A percentile compares a stretch with the other conserved stretches of the same genome.
These are phyloP conservation scores for Anomalospiza imberbis DNA, from an alignment of 2,797 vertebrate genomes.

Conservation along the genomic window DNA sequence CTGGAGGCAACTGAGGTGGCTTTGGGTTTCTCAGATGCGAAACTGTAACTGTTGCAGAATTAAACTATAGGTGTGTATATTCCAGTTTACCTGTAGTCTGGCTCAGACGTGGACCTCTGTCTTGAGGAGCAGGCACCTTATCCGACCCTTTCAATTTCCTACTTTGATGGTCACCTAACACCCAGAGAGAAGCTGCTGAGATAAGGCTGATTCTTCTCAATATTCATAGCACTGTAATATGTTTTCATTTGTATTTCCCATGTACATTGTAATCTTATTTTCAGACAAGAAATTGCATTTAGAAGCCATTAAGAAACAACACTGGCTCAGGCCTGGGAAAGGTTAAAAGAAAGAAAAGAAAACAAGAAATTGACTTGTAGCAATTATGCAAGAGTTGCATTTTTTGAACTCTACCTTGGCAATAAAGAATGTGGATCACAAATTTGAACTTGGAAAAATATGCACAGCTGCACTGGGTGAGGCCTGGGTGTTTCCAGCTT, in stretches of 20 bases:
- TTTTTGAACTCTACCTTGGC: neutral
- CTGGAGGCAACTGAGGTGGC: neutral
- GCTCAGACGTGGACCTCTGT: neutral
- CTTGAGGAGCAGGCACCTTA: neutral
- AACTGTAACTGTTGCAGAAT: neutral
- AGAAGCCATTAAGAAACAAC: neutral
- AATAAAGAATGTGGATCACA: neutral
- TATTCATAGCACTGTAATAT: neutral
- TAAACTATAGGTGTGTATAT: neutral
- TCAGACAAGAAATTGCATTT: slow-evolving; percentile 2
- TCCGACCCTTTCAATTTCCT: neutral
- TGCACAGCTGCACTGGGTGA: neutral
- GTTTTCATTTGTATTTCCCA: neutral
- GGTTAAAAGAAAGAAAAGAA: neutral
- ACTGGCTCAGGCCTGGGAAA: neutral
- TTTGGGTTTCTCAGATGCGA: neutral
- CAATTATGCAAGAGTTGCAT: neutral
- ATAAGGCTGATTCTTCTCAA: neutral
- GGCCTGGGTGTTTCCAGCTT: neutral
- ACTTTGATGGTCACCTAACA: neutral
- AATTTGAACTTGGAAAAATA: neutral
- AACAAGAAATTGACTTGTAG: neutral
- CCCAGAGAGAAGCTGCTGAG: neutral
- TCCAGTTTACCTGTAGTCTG: neutral
- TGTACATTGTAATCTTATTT: slow-evolving; percentile 9